Conservation (phyloP, 23 tunicate species). For the Corella eumyota region DNA sequence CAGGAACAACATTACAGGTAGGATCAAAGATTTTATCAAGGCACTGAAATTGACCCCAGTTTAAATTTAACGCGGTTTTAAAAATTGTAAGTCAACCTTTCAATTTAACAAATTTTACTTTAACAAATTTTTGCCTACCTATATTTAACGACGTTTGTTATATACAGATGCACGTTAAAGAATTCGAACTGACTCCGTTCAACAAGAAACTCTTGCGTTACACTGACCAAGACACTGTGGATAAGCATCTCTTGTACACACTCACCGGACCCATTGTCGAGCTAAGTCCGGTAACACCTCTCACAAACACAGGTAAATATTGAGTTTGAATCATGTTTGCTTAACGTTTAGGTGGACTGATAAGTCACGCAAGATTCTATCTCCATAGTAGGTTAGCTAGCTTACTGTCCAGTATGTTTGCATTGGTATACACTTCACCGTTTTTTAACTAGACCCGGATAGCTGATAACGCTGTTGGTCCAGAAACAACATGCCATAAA, state of each 20-base stretch:
- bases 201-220: constrained; percentile 41
- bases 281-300: constrained; percentile 40
- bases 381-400: too few species aligned
- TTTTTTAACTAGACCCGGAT: too few species aligned
- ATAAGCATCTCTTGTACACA: constrained; percentile 70
- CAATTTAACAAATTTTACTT: too few species aligned
- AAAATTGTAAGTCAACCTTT: too few species aligned
- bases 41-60: neutral
- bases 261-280: constrained; percentile 45
- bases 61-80: too few species aligned
- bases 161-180: constrained; percentile 81
- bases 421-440: too few species aligned
- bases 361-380: too few species aligned
- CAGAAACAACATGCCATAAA: too few species aligned
- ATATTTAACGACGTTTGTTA: too few species aligned
- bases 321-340: neutral
- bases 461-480: too few species aligned
- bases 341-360: neutral
- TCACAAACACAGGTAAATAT: constrained; percentile 30
- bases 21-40: neutral
- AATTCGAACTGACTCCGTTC: constrained; percentile 73
- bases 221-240: constrained; percentile 73
- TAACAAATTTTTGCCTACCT: too few species aligned
- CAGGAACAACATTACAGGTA: constrained; percentile 54
- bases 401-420: too few species aligned